Evolutionary conservation across 2,113 vertebrate genomes (phyloP).

Genomic region (Grantiella picta): DNA sequence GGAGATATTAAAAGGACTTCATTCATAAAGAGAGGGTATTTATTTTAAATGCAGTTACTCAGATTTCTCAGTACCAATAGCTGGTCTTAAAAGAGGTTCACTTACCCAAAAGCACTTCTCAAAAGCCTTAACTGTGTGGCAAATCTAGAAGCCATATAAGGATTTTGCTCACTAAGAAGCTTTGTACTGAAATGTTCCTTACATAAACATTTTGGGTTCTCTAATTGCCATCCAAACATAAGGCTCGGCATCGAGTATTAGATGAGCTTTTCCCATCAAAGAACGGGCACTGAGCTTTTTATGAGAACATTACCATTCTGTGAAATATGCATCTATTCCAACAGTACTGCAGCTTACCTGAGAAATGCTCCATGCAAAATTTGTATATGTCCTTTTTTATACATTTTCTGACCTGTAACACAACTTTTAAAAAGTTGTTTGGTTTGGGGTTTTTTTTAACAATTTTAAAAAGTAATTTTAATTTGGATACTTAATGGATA

Average conservation of each 20-base stretch:
- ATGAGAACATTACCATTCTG: background rate
- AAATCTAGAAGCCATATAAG: conserved; percentile 17
- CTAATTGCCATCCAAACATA: conserved; percentile 39
- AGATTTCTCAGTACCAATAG: conserved; percentile 25
- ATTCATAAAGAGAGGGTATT: conserved; percentile 50
- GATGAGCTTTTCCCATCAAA: conserved; percentile 3
- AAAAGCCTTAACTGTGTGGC: conserved; percentile 35
- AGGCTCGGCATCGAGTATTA: background rate
- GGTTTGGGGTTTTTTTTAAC: background rate
- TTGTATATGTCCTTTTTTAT: background rate
- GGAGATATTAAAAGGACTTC: conserved; percentile 33
- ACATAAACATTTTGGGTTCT: conserved; percentile 39
- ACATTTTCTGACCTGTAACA: background rate
- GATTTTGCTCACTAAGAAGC: conserved; percentile 18
- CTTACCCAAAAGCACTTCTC: conserved; percentile 16
- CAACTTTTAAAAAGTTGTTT: background rate
- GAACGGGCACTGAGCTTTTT: background rate
- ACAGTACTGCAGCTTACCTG: background rate
- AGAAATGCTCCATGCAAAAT: background rate
- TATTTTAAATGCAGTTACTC: conserved; percentile 53
- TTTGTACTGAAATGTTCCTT: conserved; percentile 26
- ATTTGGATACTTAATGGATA: background rate
- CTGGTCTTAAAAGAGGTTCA: conserved; percentile 26
- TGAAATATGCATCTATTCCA: background rate
- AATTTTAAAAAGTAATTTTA: background rate